Percentiles rank a stretch among this genome's conserved stretches.
These are phyloP conservation scores for Urocyon cinereoargenteus DNA, from an alignment of 2,797 vertebrate genomes.

Conservation along the genomic window DNA sequence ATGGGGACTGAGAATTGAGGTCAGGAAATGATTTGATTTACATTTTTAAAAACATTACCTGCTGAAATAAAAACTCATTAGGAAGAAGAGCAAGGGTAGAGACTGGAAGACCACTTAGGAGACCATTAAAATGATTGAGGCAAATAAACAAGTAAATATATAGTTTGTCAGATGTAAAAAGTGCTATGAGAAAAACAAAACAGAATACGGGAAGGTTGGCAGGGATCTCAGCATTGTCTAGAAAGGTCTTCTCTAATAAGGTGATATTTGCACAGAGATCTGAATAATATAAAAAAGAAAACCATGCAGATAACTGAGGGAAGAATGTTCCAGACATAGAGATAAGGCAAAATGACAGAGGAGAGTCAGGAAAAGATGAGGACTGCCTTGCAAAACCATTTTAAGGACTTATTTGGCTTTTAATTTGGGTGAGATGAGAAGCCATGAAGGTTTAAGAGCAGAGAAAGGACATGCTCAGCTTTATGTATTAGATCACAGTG, in stretches of 20 bases:
- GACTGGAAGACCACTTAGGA: neutral
- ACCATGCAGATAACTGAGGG: neutral
- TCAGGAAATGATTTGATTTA: neutral
- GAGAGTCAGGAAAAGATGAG: neutral
- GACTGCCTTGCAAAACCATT: neutral
- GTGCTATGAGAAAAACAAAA: neutral
- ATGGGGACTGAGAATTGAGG: neutral
- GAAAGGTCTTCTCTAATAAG: neutral
- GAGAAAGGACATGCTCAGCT: slow-evolving; percentile 3
- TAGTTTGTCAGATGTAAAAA: neutral
- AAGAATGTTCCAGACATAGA: neutral
- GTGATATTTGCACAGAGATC: neutral
- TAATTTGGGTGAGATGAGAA: slow-evolving; percentile 34
- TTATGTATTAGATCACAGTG: slow-evolving; percentile 9
- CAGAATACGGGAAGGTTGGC: neutral
- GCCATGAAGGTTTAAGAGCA: slow-evolving; percentile 5
- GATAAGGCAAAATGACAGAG: neutral
- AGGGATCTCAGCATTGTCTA: neutral
- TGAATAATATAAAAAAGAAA: neutral
- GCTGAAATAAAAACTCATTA: neutral
- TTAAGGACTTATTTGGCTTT: slow-evolving; percentile 7
- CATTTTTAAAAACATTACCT: slow-evolving; percentile 38
- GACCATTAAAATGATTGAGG: neutral
- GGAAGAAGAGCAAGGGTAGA: neutral
- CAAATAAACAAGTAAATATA: neutral